Evolutionary conservation across 2,888 invertebrate genomes (phyloP).

Genomic region (Polydesmus complanatus): DNA sequence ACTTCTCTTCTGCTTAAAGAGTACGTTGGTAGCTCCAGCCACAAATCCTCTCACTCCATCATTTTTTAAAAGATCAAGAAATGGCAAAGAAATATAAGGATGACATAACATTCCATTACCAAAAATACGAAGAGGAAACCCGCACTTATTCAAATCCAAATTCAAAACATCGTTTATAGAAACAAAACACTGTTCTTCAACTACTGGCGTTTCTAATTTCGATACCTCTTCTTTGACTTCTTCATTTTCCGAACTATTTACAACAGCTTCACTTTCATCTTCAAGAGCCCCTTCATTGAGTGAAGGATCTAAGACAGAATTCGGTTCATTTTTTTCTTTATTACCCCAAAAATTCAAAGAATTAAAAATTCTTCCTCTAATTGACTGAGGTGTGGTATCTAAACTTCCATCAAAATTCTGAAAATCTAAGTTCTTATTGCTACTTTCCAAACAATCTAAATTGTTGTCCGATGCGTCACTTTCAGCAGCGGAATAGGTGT

Average conservation of each 20-base stretch:
- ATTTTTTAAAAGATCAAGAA: conserved; percentile 79
- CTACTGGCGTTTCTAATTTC: not conserved
- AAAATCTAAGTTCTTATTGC: conserved; percentile 16
- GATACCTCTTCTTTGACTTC: not conserved
- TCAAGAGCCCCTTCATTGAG: not conserved
- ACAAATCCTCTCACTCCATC: conserved; percentile 58
- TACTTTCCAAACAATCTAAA: conserved; percentile 7
- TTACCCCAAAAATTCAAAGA: conserved; percentile 24
- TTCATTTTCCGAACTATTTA: not conserved
- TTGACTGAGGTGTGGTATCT: conserved; percentile 17
- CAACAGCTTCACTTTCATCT: not conserved
- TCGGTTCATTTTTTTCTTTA: conserved; percentile 16
- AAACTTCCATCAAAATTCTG: conserved; percentile 11
- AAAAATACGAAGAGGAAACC: conserved; percentile 75
- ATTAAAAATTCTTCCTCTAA: conserved; percentile 23
- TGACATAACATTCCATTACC: conserved; percentile 84
- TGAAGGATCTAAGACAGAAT: not conserved
- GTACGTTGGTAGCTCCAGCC: conserved; percentile 95
- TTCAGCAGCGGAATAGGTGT: conserved; percentile 6
- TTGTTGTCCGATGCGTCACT: conserved; percentile 6
- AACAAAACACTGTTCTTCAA: conserved; percentile 3
- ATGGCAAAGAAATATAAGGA: conserved; percentile 89
- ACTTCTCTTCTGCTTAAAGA: conserved; percentile 89
- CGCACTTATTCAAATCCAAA: conserved; percentile 48
- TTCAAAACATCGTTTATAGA: conserved; percentile 19